phyloP scores from a whole-genome alignment of 2,113 vertebrate species.

The Macquaria ambigua region DNA sequence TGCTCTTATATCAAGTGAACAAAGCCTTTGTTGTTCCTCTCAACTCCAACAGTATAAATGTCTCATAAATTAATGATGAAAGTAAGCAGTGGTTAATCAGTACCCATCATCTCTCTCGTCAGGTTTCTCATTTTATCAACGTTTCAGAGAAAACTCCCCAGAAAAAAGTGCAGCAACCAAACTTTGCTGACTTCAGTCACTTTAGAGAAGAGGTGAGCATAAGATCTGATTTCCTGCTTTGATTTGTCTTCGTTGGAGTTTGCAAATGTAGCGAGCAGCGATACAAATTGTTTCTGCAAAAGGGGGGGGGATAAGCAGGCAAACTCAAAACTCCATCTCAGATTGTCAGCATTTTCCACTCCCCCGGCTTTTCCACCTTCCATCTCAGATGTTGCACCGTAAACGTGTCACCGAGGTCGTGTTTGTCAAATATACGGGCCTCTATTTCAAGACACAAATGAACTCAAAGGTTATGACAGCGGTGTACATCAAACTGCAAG shows the following conservation, averaged over 20 bases:
- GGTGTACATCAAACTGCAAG: constrained; percentile 26
- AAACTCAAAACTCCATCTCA: neutral
- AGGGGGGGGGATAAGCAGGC: neutral
- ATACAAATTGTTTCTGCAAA: neutral
- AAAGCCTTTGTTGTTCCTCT: constrained; percentile 13
- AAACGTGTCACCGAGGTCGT: constrained; percentile 26
- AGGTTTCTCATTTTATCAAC: constrained; percentile 77
- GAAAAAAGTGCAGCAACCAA: constrained; percentile 76
- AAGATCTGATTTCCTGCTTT: neutral
- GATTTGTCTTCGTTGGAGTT: neutral
- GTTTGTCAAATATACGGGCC: constrained; percentile 22
- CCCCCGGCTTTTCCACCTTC: neutral
- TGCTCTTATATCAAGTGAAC: neutral
- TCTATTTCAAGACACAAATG: constrained; percentile 39
- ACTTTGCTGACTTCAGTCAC: constrained; percentile 83
- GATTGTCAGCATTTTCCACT: neutral
- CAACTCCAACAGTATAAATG: neutral
- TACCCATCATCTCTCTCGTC: neutral
- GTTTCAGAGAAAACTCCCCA: constrained; percentile 63
- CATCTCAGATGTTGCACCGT: neutral
- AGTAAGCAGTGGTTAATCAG: constrained; percentile 2
- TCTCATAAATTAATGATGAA: neutral
- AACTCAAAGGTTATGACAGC: constrained; percentile 24
- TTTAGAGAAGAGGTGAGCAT: constrained; percentile 82
- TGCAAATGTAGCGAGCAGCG: neutral